These are phyloP conservation scores for Leptinotarsa peninsularis DNA, from an alignment of 2,888 invertebrate species.

Conservation along the genomic window DNA sequence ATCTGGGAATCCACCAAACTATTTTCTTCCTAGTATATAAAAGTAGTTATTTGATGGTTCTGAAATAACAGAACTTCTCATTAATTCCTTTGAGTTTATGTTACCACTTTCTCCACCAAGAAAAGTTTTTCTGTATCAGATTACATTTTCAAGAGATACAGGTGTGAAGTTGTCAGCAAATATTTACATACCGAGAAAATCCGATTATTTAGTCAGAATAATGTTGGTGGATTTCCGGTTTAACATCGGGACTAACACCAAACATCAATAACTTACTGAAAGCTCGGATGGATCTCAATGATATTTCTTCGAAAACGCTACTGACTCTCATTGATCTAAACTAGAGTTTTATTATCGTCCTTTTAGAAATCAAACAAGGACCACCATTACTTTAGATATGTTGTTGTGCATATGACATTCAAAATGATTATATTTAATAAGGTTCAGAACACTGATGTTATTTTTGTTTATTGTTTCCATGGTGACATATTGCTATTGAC, in stretches of 20 bases:
- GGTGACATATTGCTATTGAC: background rate
- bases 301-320: conserved; percentile 34
- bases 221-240: background rate
- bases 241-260: conserved; percentile 42
- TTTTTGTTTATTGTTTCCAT: background rate
- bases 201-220: background rate
- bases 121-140: background rate
- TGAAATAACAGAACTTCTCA: background rate
- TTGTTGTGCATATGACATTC: conserved; percentile 35
- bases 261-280: conserved; percentile 54
- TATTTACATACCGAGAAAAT: background rate
- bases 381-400: conserved; percentile 16
- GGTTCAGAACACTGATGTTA: background rate
- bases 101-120: too few relatives aligned
- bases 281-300: conserved; percentile 51
- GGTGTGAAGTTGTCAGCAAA: background rate
- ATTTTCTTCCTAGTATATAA: background rate
- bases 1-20: conserved; percentile 9
- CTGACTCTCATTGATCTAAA: conserved; percentile 32
- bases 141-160: background rate
- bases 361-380: conserved; percentile 22
- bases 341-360: conserved; percentile 31
- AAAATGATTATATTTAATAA: background rate
- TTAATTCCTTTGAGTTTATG: too few relatives aligned
- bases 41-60: background rate